Evolutionary conservation across 1,140 invertebrate genomes (phyloP).

Genomic region (Drepana arcuata): DNA sequence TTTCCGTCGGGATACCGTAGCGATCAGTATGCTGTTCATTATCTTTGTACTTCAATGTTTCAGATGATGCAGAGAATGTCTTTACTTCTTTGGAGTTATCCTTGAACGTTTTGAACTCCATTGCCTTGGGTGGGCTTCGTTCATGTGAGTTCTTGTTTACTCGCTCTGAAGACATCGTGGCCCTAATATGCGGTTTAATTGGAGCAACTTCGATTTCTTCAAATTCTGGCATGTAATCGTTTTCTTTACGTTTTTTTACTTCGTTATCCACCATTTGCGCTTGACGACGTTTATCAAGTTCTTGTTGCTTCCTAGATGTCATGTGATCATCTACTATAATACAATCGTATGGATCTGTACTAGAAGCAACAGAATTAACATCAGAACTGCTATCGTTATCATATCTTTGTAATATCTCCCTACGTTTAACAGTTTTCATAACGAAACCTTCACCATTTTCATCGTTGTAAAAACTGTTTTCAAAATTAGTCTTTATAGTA

Average conservation of each 20-base stretch:
- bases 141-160: conserved; percentile 52
- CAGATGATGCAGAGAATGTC: conserved; percentile 67
- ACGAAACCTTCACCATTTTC: conserved; percentile 75
- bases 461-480: conserved; percentile 76
- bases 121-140: conserved; percentile 47
- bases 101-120: conserved; percentile 72
- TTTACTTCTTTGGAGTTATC: conserved; percentile 68
- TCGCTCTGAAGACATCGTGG: conserved; percentile 56
- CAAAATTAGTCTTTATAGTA: conserved; percentile 69
- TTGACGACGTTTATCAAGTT: conserved; percentile 63
- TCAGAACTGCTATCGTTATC: conserved; percentile 75
- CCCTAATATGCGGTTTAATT: conserved; percentile 63
- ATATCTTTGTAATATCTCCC: conserved; percentile 80
- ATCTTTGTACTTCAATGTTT: conserved; percentile 65
- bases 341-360: conserved; percentile 80
- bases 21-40: conserved; percentile 51
- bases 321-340: conserved; percentile 83
- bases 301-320: conserved; percentile 74
- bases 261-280: conserved; percentile 46
- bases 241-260: conserved; percentile 63
- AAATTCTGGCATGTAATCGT: conserved; percentile 64
- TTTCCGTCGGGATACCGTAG: conserved; percentile 51
- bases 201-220: conserved; percentile 66
- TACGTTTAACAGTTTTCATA: conserved; percentile 78
- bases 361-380: conserved; percentile 75